These are phyloP conservation scores for Lasioglossum albipes DNA, from an alignment of 1,140 invertebrate species.

Conservation along the genomic window DNA sequence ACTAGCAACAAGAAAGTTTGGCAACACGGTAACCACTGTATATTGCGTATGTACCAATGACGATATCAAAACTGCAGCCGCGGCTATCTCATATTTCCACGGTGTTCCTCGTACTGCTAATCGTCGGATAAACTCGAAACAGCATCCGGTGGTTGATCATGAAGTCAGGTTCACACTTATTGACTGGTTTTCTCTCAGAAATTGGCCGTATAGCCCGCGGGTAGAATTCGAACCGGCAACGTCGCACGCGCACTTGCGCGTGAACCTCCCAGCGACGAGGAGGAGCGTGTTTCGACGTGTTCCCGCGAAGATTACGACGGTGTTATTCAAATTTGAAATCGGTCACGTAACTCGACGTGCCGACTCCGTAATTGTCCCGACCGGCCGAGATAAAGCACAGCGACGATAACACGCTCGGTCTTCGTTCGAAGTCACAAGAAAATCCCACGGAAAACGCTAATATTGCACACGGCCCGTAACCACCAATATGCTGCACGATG, in stretches of 20 bases:
- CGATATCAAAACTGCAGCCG: slow-evolving; percentile 30
- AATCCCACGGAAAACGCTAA: slow-evolving; percentile 45
- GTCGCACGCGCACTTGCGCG: slow-evolving; percentile 67
- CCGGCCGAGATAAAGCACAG: not conserved
- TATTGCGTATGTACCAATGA: slow-evolving; percentile 38
- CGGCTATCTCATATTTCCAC: slow-evolving; percentile 17
- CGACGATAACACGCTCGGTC: slow-evolving; percentile 14
- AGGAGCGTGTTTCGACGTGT: slow-evolving; percentile 58
- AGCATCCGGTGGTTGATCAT: no score
- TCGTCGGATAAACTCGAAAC: not conserved
- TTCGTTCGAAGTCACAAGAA: slow-evolving; percentile 1
- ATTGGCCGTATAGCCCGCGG: slow-evolving; percentile 38
- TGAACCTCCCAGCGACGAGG: slow-evolving; percentile 43
- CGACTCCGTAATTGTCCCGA: not conserved
- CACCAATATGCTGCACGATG: slow-evolving; percentile 57
- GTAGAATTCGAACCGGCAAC: slow-evolving; percentile 64
- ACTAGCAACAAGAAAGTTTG: slow-evolving; percentile 42
- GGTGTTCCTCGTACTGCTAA: not conserved
- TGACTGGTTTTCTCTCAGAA: slow-evolving; percentile 5
- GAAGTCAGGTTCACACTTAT: not conserved
- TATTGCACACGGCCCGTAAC: slow-evolving; percentile 69
- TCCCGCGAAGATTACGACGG: slow-evolving; percentile 53
- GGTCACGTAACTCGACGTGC: not conserved
- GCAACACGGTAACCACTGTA: slow-evolving; percentile 57
- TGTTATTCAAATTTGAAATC: slow-evolving; percentile 36